phyloP scores from a whole-genome alignment of 2,888 invertebrate genomes.

The Thera obeliscata region DNA sequence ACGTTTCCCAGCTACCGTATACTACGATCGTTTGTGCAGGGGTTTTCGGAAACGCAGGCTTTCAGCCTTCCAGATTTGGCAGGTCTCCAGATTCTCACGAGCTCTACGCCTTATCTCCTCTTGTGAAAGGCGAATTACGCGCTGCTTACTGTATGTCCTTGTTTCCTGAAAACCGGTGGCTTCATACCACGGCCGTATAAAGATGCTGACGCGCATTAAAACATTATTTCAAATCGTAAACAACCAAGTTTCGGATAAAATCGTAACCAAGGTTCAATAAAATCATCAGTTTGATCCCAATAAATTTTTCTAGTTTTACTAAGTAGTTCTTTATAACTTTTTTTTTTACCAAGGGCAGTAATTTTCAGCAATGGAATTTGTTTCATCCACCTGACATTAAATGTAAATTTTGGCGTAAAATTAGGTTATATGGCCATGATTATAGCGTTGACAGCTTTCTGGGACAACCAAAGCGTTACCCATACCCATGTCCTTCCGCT shows the following conservation, averaged over 20 bases:
- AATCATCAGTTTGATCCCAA: too few species aligned
- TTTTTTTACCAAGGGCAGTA: too few species aligned
- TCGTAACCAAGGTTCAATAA: too few species aligned
- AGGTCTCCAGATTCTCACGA: constrained; percentile 7
- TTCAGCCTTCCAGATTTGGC: constrained; percentile 6
- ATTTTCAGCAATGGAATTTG: too few species aligned
- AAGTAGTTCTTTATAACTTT: too few species aligned
- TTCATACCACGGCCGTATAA: neutral
- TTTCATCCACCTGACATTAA: too few species aligned
- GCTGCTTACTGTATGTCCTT: constrained; percentile 2
- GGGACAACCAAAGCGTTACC: neutral
- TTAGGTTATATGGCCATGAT: neutral
- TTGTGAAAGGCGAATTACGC: constrained; percentile 5
- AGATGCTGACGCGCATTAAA: too few species aligned
- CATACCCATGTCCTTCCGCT: neutral
- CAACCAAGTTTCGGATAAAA: too few species aligned
- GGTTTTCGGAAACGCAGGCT: neutral
- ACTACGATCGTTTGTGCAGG: neutral
- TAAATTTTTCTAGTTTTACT: too few species aligned
- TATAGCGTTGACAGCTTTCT: neutral
- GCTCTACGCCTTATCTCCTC: constrained; percentile 13
- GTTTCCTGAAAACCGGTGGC: neutral
- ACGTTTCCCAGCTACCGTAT: neutral
- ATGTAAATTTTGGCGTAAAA: neutral
- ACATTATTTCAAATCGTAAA: too few species aligned